These are phyloP conservation scores for Colostygia pectinataria DNA, from an alignment of 2,888 invertebrate genomes.

Conservation along the genomic window DNA sequence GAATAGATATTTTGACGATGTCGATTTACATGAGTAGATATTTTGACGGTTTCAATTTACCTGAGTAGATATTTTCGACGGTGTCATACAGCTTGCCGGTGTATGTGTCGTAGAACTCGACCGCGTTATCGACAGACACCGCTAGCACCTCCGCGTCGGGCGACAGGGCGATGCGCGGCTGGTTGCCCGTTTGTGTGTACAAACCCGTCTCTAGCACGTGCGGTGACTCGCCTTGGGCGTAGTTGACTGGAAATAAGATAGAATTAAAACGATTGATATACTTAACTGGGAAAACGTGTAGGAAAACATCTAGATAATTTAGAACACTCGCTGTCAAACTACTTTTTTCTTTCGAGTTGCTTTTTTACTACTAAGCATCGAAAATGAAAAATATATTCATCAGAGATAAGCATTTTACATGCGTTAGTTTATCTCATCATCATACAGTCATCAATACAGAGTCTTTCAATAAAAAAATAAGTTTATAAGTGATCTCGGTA, in stretches of 20 bases:
- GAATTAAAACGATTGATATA: background rate
- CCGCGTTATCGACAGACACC: slow-evolving; percentile 84
- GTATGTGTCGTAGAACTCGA: slow-evolving; percentile 88
- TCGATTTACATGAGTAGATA: too few relatives aligned
- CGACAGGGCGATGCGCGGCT: slow-evolving; percentile 87
- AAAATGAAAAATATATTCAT: too few relatives aligned
- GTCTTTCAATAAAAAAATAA: too few relatives aligned
- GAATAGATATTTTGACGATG: too few relatives aligned
- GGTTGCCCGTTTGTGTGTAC: slow-evolving; percentile 80
- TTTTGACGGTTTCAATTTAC: slow-evolving; percentile 61
- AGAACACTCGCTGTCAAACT: too few relatives aligned
- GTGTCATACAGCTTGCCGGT: slow-evolving; percentile 85
- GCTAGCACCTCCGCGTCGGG: slow-evolving; percentile 91
- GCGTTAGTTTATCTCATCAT: too few relatives aligned
- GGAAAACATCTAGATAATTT: background rate
- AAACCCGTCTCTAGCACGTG: slow-evolving; percentile 86
- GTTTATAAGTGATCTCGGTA: too few relatives aligned
- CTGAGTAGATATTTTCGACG: slow-evolving; percentile 85
- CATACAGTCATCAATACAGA: too few relatives aligned
- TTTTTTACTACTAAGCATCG: too few relatives aligned
- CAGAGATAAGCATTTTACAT: too few relatives aligned
- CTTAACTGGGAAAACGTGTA: too few relatives aligned
- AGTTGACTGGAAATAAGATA: slow-evolving; percentile 86
- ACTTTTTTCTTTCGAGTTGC: too few relatives aligned
- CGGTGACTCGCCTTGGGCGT: slow-evolving; percentile 89